Conservation (phyloP, 1,140 invertebrate species). For the Cydia amplana region DNA sequence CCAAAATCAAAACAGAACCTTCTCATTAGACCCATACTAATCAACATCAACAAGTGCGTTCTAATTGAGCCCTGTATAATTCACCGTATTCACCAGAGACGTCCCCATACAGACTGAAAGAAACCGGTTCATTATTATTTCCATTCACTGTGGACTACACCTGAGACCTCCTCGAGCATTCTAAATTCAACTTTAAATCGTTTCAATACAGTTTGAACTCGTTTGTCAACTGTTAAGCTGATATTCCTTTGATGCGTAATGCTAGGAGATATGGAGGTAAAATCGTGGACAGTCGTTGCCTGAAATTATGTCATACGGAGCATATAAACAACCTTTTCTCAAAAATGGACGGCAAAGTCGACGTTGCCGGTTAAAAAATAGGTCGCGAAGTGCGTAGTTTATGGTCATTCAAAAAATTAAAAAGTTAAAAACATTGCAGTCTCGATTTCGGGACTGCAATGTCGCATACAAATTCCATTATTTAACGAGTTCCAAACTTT, state of each 20-base stretch:
- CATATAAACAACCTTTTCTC: constrained; percentile 2
- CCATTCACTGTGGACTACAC: constrained; percentile 54
- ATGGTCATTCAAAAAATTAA: too few relatives aligned
- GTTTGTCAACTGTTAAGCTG: not conserved
- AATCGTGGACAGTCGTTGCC: constrained; percentile 5
- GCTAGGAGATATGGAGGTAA: constrained; percentile 17
- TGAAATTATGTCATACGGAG: not conserved
- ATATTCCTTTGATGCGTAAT: constrained; percentile 21
- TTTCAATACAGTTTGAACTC: not conserved
- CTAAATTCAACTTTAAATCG: not conserved
- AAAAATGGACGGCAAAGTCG: too few relatives aligned
- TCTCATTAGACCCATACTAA: constrained; percentile 6
- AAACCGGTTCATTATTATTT: constrained; percentile 63
- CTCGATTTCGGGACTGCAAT: too few relatives aligned
- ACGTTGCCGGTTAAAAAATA: too few relatives aligned
- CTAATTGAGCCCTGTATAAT: constrained; percentile 40
- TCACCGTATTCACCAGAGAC: constrained; percentile 43
- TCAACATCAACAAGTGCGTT: constrained; percentile 27
- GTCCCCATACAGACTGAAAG: constrained; percentile 39
- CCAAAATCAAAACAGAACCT: not conserved
- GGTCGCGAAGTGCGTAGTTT: too few relatives aligned
- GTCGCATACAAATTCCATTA: too few relatives aligned
- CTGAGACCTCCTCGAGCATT: constrained; percentile 42
- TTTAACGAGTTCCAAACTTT: too few relatives aligned
- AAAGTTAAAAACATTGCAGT: too few relatives aligned